Conservation (phyloP, 2,797 vertebrate species). For the Phoeniculus purpureus region DNA sequence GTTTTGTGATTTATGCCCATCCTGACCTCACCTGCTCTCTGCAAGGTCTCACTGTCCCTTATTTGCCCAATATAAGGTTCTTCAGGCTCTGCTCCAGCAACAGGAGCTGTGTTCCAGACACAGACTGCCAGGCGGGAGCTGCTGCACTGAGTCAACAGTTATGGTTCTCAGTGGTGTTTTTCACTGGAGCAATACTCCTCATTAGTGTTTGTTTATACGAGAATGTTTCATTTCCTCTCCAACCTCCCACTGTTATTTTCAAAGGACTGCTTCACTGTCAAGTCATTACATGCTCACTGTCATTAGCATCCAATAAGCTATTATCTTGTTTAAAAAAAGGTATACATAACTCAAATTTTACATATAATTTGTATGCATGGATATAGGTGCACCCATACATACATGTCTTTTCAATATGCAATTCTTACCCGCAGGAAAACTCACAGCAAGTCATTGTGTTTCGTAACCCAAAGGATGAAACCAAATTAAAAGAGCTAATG, state of each 20-base stretch:
- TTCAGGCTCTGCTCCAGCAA: background rate
- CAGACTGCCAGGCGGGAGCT: background rate
- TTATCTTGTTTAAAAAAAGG: background rate
- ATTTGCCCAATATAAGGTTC: background rate
- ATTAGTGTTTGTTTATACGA: background rate
- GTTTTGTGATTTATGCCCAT: background rate
- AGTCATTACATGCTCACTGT: background rate
- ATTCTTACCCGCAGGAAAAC: background rate
- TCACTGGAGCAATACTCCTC: background rate
- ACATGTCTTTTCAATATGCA: background rate
- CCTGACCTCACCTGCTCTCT: background rate
- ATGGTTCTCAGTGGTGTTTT: background rate
- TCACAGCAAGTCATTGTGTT: background rate
- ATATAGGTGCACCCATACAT: accelerated
- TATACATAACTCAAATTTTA: background rate
- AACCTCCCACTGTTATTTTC: background rate
- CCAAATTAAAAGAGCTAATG: background rate
- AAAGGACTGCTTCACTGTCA: background rate
- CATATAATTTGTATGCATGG: background rate
- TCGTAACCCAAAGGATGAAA: background rate
- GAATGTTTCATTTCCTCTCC: background rate
- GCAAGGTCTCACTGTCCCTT: background rate
- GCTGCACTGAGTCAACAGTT: background rate
- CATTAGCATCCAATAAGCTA: background rate
- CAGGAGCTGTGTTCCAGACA: background rate